Evolutionary conservation across 2,797 vertebrate species (phyloP), one percentile per base, ranked within the genome.

Genomic region (Pangasius djambal): DNA sequence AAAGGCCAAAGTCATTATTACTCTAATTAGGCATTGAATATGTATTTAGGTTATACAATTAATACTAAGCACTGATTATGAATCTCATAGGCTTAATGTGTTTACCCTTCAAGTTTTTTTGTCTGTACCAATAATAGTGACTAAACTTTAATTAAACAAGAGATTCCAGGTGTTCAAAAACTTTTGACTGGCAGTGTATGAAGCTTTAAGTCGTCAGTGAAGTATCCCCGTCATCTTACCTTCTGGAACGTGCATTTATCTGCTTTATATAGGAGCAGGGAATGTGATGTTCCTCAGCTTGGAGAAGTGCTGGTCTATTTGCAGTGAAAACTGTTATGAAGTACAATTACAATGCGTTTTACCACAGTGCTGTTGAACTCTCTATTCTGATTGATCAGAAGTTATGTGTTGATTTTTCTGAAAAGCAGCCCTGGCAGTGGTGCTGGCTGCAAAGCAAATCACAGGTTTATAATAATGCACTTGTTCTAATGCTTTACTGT

Each of bases 401-500:
- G 59, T 78, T 74, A 20, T 22, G n/a, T 57, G 9, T 22, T 12
- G 9, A 37, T 13, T 31, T 83, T 83, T 63, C 34, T 63, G 12
- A 44, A 61, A 57, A 44, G 25, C 59, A 28, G 59, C 59, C 44
- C 25, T 61, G 34, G 34, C 5, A 13, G 22, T 40, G 57, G 12
- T 63, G 59, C 6, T 3, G 8, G 79, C 57, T 63, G 37, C 59
- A 44, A 44, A 40, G 13, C 22, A 63, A 65, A 83, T 61, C 13
- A 44, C 57, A 83, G 81, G 34, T 83, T 63, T 63, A 61, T 83
- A 61, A 83, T 65, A 18, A 83, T 65, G 37, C 81, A 16, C 40
- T 63, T 3, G 22, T 83, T 83, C 34, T 48, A 65, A 63, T 83
- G 15, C 59, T 48, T 83, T 48, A 44, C 25, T n/a, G 81, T 83